Base-by-base conservation (phyloP, 1,140 invertebrate species). In the Penaeus chinensis region DNA sequence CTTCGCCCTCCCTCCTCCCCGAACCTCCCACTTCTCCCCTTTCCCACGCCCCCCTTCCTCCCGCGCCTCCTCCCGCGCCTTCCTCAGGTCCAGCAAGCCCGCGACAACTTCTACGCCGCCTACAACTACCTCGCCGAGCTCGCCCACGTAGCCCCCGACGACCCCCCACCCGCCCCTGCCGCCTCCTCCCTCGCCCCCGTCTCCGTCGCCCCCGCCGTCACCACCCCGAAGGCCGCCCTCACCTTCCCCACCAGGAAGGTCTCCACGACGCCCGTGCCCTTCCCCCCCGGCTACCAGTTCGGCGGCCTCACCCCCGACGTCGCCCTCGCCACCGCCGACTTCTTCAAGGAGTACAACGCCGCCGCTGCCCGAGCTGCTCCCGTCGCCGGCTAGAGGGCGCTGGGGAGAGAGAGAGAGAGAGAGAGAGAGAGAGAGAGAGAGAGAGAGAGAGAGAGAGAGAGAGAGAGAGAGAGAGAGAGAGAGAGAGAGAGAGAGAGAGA, bases 101-200 rank as follows among this genome's bases (percentile, higher is more conserved):
- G 66, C 11, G 61, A 54, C n/a, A 83, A 83, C 82, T 83, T 83
- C 82, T 66, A 83, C 16, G n/a, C 18, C 10, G 82, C 82, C 60
- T 83, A 83, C 66, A 83, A 83, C 66, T 83, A 74, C 47, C 54
- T 83, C 22, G 82, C 82, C 42, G 37, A 83, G 24, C 27, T 83
- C 42, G 37, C 82, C 66, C n/a, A 22, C 66, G 20, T 83, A 22
- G 82, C 82, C 11, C 82, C 82, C 13, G 82, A 83, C 69, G 82
- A 83, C 66, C 82, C 81, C 7, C 32, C 61, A 0, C 18, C 80
- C 3, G 11, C 24, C n/a, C 13, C 27, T 11, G 20, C 63, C 22
- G 32, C 24, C 13, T 32, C 81, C 27, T 19, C 20, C 19, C 13
- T 32, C 82, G 0, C 37, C 16, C 8, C 32, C 16, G 22, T 20